Conservation (phyloP, 2,888 invertebrate species). For the Drosophila incognita region DNA sequence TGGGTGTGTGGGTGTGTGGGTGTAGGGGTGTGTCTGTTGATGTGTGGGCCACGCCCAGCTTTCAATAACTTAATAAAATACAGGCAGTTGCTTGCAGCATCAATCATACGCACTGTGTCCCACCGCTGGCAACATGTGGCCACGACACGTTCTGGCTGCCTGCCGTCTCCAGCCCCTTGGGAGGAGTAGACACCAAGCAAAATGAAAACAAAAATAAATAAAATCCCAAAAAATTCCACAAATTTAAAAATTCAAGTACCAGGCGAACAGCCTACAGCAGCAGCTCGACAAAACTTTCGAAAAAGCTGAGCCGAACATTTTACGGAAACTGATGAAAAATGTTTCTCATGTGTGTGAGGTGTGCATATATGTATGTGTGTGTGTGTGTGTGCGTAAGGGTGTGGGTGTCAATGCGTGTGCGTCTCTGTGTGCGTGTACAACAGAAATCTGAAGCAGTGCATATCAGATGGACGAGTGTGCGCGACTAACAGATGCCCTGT, state of each 20-base stretch:
- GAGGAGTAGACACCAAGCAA: not conserved
- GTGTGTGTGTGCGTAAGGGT: not conserved
- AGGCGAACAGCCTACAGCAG: conserved; percentile 51
- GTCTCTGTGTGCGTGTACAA: not conserved
- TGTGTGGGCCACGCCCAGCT: not conserved
- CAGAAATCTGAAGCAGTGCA: conserved; percentile 19
- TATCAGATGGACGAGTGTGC: not conserved
- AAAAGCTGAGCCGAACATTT: conserved; percentile 29
- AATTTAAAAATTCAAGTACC: conserved; percentile 62
- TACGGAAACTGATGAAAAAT: conserved; percentile 49
- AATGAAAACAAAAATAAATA: conserved; percentile 5
- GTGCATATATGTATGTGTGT: not conserved
- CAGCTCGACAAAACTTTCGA: conserved; percentile 37
- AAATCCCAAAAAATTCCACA: conserved; percentile 39
- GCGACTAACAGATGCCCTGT: not conserved
- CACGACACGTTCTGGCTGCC: not conserved
- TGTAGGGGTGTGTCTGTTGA: not conserved
- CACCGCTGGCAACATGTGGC: conserved; percentile 13
- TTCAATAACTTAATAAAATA: conserved; percentile 48
- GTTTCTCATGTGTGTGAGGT: conserved; percentile 5
- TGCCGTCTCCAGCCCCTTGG: not conserved
- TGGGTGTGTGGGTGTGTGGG: not conserved
- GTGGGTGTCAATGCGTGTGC: conserved; percentile 2
- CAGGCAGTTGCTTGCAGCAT: conserved; percentile 23
- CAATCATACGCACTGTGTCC: conserved; percentile 36